Evolutionary conservation across 2,113 vertebrate genomes (phyloP), one percentile per base, ranked within the genome.

Genomic region (Pyrgilauda ruficollis): DNA sequence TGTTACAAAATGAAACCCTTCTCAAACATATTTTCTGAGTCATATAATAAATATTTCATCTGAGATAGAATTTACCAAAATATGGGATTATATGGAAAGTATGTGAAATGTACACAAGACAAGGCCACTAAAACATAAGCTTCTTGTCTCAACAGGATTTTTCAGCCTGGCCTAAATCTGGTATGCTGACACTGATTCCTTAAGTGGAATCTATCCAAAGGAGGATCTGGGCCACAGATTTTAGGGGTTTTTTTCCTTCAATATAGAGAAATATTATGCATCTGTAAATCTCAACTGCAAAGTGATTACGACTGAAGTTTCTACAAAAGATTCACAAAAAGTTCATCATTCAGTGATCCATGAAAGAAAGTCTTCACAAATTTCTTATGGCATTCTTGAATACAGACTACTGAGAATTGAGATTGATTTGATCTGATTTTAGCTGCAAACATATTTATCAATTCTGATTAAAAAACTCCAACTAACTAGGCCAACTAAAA

Each of bases 101-200:
- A 92, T 86, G 85, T 39, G 72, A 95, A 93, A 94, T 21, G 59
- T 73, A 92, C 41, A 92, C 82, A 92, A 83, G 37, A 28, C 86
- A 90, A 90, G n/a, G 83, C 55, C 72, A 83, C 85, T 74, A 58
- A 77, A 91, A 84, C 21, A 86, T 67, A 68, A 85, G 10, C 14
- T 21, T 87, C 88, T 77, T 93, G 75, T 90, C 75, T 92, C 75
- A 96, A 90, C 53, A 90, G 75, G 79, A 86, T 86, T 92, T 96
- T 90, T 52, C 61, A 89, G 17, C 21, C 24, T 69, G 74, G 66
- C 23, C 43, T 77, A 78, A 70, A 39, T 69, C 39, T 74, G 30
- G 55, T 69, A 86, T 35, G 55, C 61, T 63, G 72, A 68, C 59
- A 87, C 35, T 26, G 31, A 83, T 49, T 85, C 62, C 15, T 1